Base-by-base conservation (phyloP, 2,888 invertebrate genomes). In the Eilema sororculum region DNA sequence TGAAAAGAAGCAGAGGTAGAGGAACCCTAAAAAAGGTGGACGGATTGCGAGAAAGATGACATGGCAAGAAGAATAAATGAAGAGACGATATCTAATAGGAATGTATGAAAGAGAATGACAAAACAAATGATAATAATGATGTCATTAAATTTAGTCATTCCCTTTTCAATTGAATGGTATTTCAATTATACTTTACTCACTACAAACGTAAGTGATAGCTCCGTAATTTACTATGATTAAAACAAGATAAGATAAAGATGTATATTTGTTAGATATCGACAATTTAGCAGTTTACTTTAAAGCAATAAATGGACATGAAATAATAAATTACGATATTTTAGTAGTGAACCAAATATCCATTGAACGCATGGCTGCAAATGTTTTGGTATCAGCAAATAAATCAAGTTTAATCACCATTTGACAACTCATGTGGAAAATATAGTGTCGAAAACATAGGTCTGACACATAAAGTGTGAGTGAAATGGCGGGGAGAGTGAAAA, bases 401-500 rank as follows among this genome's bases (percentile, higher is more conserved):
- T 20, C n/a, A 24, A 28, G 33, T 8, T 22, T 12, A 56, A 22
- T 65, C 24, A 52, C 46, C n/a, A 6, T 30, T 52, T 24, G 28
- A 52, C n/a, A 13, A 52, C n/a, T 12, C 28, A 28, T 52, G 25
- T n/a, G 46, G 20, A 10, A 12, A 25, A 25, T 8, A n/a, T 28
- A 22, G 28, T 52, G 46, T 46, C 12, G 9, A 63, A 41, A n/a
- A n/a, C n/a, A n/a, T n/a, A n/a, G n/a, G n/a, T n/a, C n/a, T n/a
- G n/a, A n/a, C 20, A 60, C 25, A 24, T 3, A 56, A 37, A 33
- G 33, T 65, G 28, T 25, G 25, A 65, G 6, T 5, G 25, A 37
- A 57, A 66, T 66, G 65, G 24, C 56, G 9, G 56, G 37, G 3
- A 58, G 65, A 24, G 25, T 58, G 24, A 66, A 66, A 58, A 57